phyloP scores from a whole-genome alignment of 2,888 invertebrate species.

The Epiperipatus broadwayi region DNA sequence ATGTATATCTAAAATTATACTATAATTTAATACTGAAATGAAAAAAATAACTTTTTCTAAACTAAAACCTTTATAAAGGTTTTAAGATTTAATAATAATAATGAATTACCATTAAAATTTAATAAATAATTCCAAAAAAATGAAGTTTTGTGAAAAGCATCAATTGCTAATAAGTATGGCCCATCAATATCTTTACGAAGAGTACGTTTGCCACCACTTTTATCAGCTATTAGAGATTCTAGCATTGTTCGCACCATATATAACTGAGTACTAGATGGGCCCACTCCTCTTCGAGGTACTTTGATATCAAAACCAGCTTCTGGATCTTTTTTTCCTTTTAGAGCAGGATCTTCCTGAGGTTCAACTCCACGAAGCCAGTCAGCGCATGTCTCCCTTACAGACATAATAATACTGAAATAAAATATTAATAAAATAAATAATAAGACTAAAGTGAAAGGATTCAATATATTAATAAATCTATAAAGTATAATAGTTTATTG shows the following conservation, averaged over 20 bases:
- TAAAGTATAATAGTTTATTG: too few species aligned
- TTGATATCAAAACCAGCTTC: conserved; percentile 78
- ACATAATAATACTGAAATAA: conserved; percentile 63
- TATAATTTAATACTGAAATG: conserved; percentile 1
- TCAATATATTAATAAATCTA: too few species aligned
- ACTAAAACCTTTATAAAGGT: too few species aligned
- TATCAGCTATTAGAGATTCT: conserved; percentile 90
- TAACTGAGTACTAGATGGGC: conserved; percentile 49
- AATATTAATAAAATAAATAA: neutral
- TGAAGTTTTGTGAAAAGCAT: conserved; percentile 82
- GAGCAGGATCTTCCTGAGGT: conserved; percentile 71
- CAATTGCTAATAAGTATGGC: conserved; percentile 73
- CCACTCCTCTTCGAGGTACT: conserved; percentile 77
- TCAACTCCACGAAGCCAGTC: conserved; percentile 87
- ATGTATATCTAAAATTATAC: neutral
- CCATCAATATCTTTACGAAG: conserved; percentile 91
- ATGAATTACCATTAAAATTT: conserved; percentile 56
- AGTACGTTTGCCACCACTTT: conserved; percentile 83
- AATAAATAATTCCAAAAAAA: conserved; percentile 91
- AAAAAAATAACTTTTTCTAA: conserved; percentile 12
- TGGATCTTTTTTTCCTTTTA: conserved; percentile 80
- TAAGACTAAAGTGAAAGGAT: too few species aligned
- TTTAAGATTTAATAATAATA: conserved; percentile 6
- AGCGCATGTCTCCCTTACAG: conserved; percentile 88
- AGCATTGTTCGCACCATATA: conserved; percentile 99